A percentile compares a stretch with the other conserved stretches of the same genome.
phyloP scores from a whole-genome alignment of 2,113 vertebrate species.

The Shinisaurus crocodilurus region DNA sequence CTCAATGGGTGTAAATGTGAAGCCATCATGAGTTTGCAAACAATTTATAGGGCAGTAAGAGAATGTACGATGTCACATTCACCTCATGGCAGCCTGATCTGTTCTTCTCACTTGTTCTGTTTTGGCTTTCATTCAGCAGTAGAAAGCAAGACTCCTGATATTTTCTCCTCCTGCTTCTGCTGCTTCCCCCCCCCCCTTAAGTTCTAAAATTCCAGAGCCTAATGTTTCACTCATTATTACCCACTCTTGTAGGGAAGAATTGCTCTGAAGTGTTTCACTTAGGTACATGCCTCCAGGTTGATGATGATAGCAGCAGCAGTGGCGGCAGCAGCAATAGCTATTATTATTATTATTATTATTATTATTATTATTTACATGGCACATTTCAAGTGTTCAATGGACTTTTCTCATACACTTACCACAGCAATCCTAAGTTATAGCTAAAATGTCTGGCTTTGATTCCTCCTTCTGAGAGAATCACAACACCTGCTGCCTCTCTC shows the following conservation, averaged over 20 bases:
- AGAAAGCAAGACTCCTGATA: not conserved
- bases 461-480: not conserved
- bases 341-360: no score
- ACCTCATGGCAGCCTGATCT: not conserved
- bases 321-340: no score
- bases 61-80: not conserved
- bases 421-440: not conserved
- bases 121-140: not conserved
- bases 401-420: no score
- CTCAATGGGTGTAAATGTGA: not conserved
- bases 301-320: not conserved
- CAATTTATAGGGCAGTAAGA: not conserved
- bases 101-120: not conserved
- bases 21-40: not conserved
- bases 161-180: not conserved
- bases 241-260: not conserved
- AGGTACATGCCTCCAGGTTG: not conserved
- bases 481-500: not conserved
- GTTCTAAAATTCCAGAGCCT: not conserved
- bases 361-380: no score
- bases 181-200: not conserved
- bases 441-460: not conserved
- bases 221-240: not conserved
- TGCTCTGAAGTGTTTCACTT: slow-evolving; percentile 4
- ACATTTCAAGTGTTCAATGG: no score